A percentile compares a stretch with the other conserved stretches of the same genome.
Conservation (phyloP, 1,140 invertebrate genomes). For the Archegozetes longisetosus region DNA sequence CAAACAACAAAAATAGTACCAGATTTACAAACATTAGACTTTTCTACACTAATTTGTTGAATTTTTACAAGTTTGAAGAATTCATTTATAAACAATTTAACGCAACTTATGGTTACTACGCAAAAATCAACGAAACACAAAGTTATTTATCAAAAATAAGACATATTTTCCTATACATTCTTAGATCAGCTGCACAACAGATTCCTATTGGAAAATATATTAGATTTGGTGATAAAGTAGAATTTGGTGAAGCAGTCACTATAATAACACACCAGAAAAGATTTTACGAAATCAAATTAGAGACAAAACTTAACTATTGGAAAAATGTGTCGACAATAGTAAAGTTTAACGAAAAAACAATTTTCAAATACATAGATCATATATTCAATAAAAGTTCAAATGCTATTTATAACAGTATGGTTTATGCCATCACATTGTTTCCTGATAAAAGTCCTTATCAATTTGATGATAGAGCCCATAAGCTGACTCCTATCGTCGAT, state of each 20-base stretch:
- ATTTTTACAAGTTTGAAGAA: too few relatives aligned
- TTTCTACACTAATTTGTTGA: too few relatives aligned
- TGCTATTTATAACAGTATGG: slow-evolving; percentile 16
- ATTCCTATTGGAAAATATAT: too few relatives aligned
- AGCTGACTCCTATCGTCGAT: slow-evolving; percentile 17
- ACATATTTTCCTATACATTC: too few relatives aligned
- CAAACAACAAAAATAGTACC: too few relatives aligned
- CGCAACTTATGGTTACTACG: too few relatives aligned
- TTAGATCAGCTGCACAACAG: too few relatives aligned
- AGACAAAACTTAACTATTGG: neutral
- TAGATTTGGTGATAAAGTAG: too few relatives aligned
- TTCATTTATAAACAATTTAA: too few relatives aligned
- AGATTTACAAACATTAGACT: too few relatives aligned
- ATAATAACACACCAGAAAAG: slow-evolving; percentile 2
- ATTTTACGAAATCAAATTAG: neutral
- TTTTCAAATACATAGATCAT: neutral
- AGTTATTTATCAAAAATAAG: too few relatives aligned
- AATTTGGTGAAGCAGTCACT: slow-evolving; percentile 1
- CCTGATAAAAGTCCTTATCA: slow-evolving; percentile 17
- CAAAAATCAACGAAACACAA: too few relatives aligned
- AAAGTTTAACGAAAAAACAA: neutral
- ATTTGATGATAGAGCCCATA: neutral
- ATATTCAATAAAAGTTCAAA: neutral
- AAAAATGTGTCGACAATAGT: neutral
- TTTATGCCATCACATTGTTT: slow-evolving; percentile 19